phyloP scores from a whole-genome alignment of 2,888 invertebrate genomes.

The Nomada fabriciana region DNA sequence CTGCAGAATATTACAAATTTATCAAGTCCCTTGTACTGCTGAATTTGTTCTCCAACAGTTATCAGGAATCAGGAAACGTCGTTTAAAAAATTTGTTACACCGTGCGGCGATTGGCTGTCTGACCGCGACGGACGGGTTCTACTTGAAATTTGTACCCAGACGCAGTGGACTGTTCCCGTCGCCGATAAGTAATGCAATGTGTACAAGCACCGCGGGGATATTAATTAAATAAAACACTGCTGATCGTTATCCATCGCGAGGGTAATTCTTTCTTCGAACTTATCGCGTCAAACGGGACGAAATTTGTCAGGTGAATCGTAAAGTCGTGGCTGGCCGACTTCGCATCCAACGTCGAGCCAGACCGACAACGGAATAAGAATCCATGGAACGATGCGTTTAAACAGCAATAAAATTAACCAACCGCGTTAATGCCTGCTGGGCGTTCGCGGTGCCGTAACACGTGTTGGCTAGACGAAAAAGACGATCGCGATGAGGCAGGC shows the following conservation, averaged over 20 bases:
- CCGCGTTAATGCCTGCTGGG: slow-evolving; percentile 20
- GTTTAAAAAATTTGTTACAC: not conserved
- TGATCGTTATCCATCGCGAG: not conserved
- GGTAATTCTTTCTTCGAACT: not conserved
- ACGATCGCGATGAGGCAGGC: slow-evolving; percentile 39
- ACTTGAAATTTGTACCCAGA: slow-evolving; percentile 20
- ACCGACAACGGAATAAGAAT: not conserved
- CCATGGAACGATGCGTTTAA: not conserved
- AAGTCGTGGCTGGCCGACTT: not conserved
- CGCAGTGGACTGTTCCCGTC: not conserved
- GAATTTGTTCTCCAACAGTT: not conserved
- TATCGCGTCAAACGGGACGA: slow-evolving; percentile 11
- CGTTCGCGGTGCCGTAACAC: slow-evolving; percentile 47
- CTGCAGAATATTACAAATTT: too few species aligned
- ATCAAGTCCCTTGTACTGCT: too few species aligned
- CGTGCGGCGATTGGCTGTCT: slow-evolving; percentile 5
- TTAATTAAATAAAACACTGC: not conserved
- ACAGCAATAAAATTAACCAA: slow-evolving; percentile 8
- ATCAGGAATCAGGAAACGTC: not conserved
- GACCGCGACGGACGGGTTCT: slow-evolving; percentile 12
- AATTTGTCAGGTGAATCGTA: slow-evolving; percentile 30
- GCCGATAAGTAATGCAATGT: slow-evolving; percentile 8
- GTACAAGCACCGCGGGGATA: not conserved
- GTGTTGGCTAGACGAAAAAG: slow-evolving; percentile 48
- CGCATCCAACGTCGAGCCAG: not conserved